phyloP scores from a whole-genome alignment of 2,797 vertebrate genomes.

The Lophotriccus pileatus region DNA sequence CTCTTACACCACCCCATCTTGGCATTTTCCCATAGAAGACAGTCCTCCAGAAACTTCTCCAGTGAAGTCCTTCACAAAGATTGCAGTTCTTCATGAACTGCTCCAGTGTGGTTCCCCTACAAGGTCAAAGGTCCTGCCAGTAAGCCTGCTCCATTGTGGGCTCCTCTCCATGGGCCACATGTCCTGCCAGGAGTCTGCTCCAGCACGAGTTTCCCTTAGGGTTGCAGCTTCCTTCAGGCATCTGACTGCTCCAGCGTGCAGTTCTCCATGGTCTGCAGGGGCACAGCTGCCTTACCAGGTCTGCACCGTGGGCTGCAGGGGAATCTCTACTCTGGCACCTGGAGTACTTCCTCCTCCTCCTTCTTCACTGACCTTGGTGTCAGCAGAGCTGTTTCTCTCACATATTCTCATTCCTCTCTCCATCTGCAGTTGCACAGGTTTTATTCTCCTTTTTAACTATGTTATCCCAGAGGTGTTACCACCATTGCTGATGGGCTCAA shows the following conservation, averaged over 20 bases:
- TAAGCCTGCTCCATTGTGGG: not conserved
- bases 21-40: not conserved
- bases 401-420: not conserved
- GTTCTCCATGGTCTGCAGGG: not conserved
- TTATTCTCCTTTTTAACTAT: not conserved
- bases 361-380: not conserved
- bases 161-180: not conserved
- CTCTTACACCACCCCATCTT: not conserved
- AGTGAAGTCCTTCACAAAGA: not conserved
- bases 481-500: not conserved
- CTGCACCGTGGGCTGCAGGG: not conserved
- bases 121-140: not conserved
- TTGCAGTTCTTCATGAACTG: not conserved
- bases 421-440: not conserved
- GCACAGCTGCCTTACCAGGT: not conserved
- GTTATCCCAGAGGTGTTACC: not conserved
- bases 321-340: not conserved
- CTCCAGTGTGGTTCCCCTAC: not conserved
- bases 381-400: not conserved
- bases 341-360: not conserved
- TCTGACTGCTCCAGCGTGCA: not conserved
- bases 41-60: not conserved
- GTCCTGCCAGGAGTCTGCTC: not conserved
- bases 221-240: not conserved
- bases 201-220: not conserved